These are phyloP conservation scores for Scolanthus callimorphus DNA, from an alignment of 92 coral and sea anemone genomes.

Conservation along the genomic window DNA sequence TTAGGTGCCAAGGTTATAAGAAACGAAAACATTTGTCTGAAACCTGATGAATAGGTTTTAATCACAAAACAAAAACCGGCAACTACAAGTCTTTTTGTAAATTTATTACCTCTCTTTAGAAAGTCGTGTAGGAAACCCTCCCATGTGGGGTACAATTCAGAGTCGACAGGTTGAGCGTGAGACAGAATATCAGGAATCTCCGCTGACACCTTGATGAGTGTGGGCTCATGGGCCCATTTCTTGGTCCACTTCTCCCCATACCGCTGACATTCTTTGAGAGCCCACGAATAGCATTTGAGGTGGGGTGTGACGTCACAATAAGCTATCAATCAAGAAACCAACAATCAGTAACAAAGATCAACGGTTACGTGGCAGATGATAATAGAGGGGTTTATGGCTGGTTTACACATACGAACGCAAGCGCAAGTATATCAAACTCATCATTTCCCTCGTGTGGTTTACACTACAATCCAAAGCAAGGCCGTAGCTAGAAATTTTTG, in stretches of 20 bases:
- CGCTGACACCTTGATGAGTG: constrained; percentile 78
- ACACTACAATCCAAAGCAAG: too few relatives aligned
- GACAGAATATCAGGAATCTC: constrained; percentile 85
- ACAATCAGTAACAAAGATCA: not conserved
- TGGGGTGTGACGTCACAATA: constrained; percentile 89
- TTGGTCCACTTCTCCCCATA: constrained; percentile 98
- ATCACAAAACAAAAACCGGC: too few relatives aligned
- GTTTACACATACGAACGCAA: too few relatives aligned
- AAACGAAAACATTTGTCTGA: too few relatives aligned
- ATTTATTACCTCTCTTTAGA: constrained; percentile 88
- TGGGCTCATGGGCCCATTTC: constrained; percentile 99
- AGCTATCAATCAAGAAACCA: constrained; percentile 39
- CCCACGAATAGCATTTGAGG: constrained; percentile 82
- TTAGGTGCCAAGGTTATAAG: too few relatives aligned
- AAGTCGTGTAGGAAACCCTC: constrained; percentile 76
- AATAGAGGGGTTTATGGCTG: too few relatives aligned
- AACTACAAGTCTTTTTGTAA: too few relatives aligned
- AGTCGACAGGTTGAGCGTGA: constrained; percentile 73
- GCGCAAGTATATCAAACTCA: too few relatives aligned
- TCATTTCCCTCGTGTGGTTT: too few relatives aligned
- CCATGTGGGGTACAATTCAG: constrained; percentile 80
- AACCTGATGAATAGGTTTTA: too few relatives aligned
- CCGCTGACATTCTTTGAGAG: constrained; percentile 89
- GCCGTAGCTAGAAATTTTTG: too few relatives aligned
- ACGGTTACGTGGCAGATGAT: not conserved